phyloP scores from a whole-genome alignment of 2,113 vertebrate genomes.

The Platichthys stellatus region DNA sequence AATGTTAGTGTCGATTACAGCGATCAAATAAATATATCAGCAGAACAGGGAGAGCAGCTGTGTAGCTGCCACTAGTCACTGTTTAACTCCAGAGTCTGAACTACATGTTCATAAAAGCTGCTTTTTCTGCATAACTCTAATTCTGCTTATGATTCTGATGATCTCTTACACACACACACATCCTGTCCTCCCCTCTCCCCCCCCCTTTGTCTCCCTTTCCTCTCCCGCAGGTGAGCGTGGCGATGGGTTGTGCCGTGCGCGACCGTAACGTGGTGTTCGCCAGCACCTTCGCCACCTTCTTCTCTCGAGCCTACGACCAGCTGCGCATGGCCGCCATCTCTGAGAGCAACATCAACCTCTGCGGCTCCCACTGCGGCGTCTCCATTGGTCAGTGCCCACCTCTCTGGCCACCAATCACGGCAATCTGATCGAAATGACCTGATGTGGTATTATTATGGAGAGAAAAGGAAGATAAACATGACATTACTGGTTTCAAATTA shows the following conservation, averaged over 20 bases:
- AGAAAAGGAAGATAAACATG: background rate
- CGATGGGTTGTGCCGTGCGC: slow-evolving; percentile 88
- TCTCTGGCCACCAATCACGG: background rate
- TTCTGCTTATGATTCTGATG: no score
- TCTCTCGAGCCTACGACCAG: slow-evolving; percentile 90
- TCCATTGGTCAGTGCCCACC: slow-evolving; percentile 88
- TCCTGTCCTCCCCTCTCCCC: background rate
- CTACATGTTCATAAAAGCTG: no score
- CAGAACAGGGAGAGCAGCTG: no score
- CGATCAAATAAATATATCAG: no score
- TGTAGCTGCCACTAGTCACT: no score
- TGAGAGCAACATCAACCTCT: slow-evolving; percentile 94
- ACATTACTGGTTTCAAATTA: background rate
- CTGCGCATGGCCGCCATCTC: slow-evolving; percentile 96
- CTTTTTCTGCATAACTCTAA: no score
- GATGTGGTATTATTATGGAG: background rate
- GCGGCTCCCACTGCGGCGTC: slow-evolving; percentile 92
- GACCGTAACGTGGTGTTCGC: slow-evolving; percentile 91
- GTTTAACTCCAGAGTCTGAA: no score
- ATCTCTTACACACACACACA: no score
- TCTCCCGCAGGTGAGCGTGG: slow-evolving; percentile 85
- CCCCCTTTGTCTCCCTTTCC: background rate
- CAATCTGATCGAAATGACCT: background rate
- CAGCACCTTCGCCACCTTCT: slow-evolving; percentile 93
- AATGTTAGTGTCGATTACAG: no score